Evolutionary conservation across 2,113 vertebrate genomes (phyloP), one percentile per base, ranked within the genome.

Genomic region (Rhombomys opimus): DNA sequence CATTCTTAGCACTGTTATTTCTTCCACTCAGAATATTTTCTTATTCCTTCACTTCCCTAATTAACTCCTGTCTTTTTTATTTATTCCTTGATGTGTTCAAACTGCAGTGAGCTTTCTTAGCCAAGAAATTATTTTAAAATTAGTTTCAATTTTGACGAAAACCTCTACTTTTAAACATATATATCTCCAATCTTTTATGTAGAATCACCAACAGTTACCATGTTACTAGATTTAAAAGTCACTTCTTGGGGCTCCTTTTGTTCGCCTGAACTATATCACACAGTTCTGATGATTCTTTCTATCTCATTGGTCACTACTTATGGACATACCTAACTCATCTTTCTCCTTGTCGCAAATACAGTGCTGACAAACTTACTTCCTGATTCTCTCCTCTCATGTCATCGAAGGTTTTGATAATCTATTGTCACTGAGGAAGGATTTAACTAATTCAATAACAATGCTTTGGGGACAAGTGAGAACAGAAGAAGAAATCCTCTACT

Each of bases 181-280:
- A 1, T 95, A 8, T 38, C 1, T 35, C 38, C 54, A 38, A 5
- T 2, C 11, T 2, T 35, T 88, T 18, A 14, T 52, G 18, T 84
- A 30, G 30, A 86, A 30, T 76, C 22, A 23, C 1, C 10, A 5
- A 2, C 5, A 12, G 0, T 22, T 38, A 20, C 22, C 22, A 0
- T 1, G 5, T 77, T 17, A 14, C 63, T 8, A n/a, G 2, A 17
- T 54, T 30, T 25, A 20, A 17, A 30, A 3, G 4, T 57, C 27
- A 54, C 3, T 41, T 4, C 10, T 52, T 5, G 4, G 15, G n/a
- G 5, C 3, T n/a, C 7, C 15, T 61, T 22, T 70, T 32, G 12
- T 27, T 4, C 12, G 12, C 13, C 25, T 10, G 5, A 5, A 15
- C 23, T 27, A 12, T n/a, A 35, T 14, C 61, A n/a, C 10, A 11